Base-by-base conservation (phyloP, 1,140 invertebrate genomes). In the Hirudo medicinalis region DNA sequence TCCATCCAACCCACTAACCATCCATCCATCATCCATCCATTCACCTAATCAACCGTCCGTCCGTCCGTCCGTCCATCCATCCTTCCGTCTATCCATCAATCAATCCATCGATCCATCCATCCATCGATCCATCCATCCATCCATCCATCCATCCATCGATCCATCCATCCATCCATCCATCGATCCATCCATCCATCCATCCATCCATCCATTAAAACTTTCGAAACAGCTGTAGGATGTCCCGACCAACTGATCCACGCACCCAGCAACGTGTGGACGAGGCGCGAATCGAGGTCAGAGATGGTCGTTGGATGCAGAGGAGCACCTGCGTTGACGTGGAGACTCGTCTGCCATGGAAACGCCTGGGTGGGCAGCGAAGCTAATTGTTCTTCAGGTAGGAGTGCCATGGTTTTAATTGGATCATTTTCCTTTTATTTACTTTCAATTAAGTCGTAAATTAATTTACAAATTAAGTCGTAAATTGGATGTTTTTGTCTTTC, bases 341-440 rank as follows among this genome's bases (percentile, higher is more conserved):
- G 29, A 32, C 57, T 63, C 22, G 19, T 11, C 20, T 63, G 57
- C 19, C 22, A 63, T 22, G 57, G 57, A 22, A 63, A 22, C 29
- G 57, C 22, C 22, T 63, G 57, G 57, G 19, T 32, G 20, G 57
- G 57, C 57, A 22, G 22, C 57, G 57, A 63, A 63, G 57, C 57
- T 63, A 63, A 63, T 32, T 63, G 57, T 32, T 63, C 57, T 63
- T 63, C 29, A 32, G 57, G 57, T 63, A n/a, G 15, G 43, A 15
- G 43, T 13, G 3, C 0, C 0, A 5, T 49, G 43, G 9, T 49
- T 49, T 49, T 49, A 49, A 49, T 49, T 49, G 1, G 11, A 49
- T 49, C 9, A 49, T 15, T 15, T 15, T 11, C 15, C 0, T 49
- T 49, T 49, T 49, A 15, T 49, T 5, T 49, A 5, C 4, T 49